Percentiles rank a stretch among this genome's conserved stretches.
Conservation (phyloP, 2,113 vertebrate genomes). For the Tautogolabrus adspersus region DNA sequence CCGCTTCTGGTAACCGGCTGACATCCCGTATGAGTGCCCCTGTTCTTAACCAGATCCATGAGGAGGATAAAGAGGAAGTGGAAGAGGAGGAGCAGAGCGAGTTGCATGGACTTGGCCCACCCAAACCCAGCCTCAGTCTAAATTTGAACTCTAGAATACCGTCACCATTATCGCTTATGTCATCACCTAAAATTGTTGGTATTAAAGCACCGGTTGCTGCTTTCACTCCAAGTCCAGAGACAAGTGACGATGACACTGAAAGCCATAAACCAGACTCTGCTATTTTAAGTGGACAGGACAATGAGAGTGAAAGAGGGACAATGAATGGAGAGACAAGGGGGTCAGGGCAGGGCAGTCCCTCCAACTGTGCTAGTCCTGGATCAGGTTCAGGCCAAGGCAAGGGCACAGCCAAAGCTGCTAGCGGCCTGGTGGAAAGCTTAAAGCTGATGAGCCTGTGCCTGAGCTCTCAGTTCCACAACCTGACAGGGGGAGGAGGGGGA, state of each 20-base stretch:
- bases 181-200: conserved; percentile 43
- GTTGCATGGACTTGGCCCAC: conserved; percentile 70
- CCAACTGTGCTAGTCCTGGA: conserved; percentile 81
- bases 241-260: conserved; percentile 92
- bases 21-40: conserved; percentile 95
- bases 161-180: conserved; percentile 48
- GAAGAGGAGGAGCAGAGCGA: conserved; percentile 61
- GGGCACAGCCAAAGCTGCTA: conserved; percentile 71
- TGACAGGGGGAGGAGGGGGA: conserved; percentile 67
- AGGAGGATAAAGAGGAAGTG: conserved; percentile 92
- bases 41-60: conserved; percentile 97
- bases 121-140: conserved; percentile 91
- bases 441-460: conserved; percentile 96
- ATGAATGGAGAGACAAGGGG: conserved; percentile 41
- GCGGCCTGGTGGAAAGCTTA: conserved; percentile 92
- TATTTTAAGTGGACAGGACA: conserved; percentile 62
- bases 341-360: conserved; percentile 73
- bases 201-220: conserved; percentile 38
- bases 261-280: conserved; percentile 81
- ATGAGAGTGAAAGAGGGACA: conserved; percentile 12
- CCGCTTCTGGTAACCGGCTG: conserved; percentile 89
- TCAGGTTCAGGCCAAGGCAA: conserved; percentile 79
- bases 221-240: conserved; percentile 91
- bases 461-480: conserved; percentile 91
- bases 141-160: conserved; percentile 88